phyloP scores from a whole-genome alignment of 1,140 invertebrate genomes.

The Drosophila lowei region DNA sequence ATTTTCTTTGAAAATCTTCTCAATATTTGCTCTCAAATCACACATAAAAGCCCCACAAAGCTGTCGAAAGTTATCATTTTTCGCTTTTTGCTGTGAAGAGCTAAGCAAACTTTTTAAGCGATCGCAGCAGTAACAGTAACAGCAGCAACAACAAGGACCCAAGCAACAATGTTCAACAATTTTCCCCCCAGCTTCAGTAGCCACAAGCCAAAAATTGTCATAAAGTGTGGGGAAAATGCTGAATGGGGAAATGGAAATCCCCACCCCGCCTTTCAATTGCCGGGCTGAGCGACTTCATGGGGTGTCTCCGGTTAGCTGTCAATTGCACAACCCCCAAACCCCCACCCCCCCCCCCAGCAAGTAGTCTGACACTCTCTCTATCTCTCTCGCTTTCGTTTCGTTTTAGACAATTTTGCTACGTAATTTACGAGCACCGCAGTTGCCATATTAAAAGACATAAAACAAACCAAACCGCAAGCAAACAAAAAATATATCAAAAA shows the following conservation, averaged over 20 bases:
- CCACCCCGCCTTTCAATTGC: constrained; percentile 45
- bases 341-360: constrained; percentile 11
- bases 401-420: constrained; percentile 50
- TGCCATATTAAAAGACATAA: constrained; percentile 77
- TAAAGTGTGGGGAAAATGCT: constrained; percentile 64
- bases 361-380: neutral
- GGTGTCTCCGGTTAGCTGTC: constrained; percentile 61
- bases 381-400: neutral
- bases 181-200: constrained; percentile 4
- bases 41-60: constrained; percentile 11
- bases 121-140: neutral
- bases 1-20: no score
- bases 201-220: constrained; percentile 36
- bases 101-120: constrained; percentile 34
- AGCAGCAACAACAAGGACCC: constrained; percentile 27
- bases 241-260: constrained; percentile 14
- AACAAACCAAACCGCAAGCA: constrained; percentile 37
- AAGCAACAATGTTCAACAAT: constrained; percentile 29
- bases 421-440: constrained; percentile 69
- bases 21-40: constrained; percentile 30
- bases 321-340: constrained; percentile 42
- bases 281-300: constrained; percentile 50
- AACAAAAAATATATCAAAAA: constrained; percentile 6
- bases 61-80: constrained; percentile 12
- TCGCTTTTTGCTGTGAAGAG: constrained; percentile 27